Base-by-base conservation (phyloP, 2,888 invertebrate genomes). In the Machimus rusticus region DNA sequence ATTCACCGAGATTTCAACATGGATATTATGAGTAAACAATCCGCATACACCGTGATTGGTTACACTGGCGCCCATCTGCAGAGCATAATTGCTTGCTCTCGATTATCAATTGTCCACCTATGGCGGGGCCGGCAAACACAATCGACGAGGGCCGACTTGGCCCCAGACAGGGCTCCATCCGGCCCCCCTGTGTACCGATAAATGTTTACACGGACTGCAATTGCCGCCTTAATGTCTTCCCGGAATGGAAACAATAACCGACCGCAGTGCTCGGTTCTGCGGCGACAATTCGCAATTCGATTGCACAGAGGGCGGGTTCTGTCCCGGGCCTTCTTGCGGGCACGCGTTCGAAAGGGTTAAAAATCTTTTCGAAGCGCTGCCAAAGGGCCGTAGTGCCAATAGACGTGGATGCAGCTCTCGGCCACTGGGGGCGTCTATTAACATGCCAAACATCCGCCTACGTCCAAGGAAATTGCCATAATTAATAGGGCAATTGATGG, bases 1-100 rank as follows among this genome's bases (percentile, higher is more conserved):
- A 84, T 84, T 84, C 84, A 84, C 57, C 57, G 84, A 66, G 84
- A 84, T 84, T 84, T 84, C 84, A 84, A 84, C 84, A 84, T 84
- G 84, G 84, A 84, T 66, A 84, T 84, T 84, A 84, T 84, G 66
- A 43, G 84, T 66, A 84, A 84, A 84, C 84, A 84, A 74, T 84
- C 74, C 84, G 43, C 84, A 84, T 84, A 43, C 74, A 66, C 66
- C 34, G 84, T 84, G 84, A 84, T 84, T 43, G 84, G 84, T 74
- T 66, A 84, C 43, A 84, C 39, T 57, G 84, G 84, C 37, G 84
- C 37, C 74, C 84, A 74, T 84, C 84, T 74, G 74, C 84, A 84
- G 84, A 39, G 66, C 66, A 66, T 66, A 84, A 84, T 84, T 84
- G 66, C 66, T 74, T 84, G 66, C 84, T 66, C 66, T 57, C 66